A percentile compares a stretch with the other conserved stretches of the same genome.
Conservation (phyloP, 2,113 vertebrate genomes). For the Serinus canaria region DNA sequence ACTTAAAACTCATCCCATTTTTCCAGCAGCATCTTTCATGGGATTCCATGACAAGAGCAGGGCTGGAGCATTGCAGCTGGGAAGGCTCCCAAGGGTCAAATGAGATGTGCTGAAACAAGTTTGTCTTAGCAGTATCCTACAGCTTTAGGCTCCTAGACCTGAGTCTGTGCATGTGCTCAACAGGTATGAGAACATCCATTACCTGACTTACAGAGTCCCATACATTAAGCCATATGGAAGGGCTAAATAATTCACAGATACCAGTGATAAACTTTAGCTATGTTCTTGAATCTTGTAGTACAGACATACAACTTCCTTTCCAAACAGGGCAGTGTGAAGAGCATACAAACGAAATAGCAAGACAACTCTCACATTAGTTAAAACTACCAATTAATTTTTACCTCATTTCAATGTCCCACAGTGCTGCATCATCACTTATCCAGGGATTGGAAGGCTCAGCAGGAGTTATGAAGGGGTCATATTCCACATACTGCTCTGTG, state of each 20-base stretch:
- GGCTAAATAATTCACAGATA: not conserved
- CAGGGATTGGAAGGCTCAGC: constrained; percentile 93
- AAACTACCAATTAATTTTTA: constrained; percentile 57
- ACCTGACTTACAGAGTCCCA: not conserved
- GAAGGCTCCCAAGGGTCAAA: not conserved
- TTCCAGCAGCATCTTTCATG: not conserved
- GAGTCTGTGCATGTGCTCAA: not conserved
- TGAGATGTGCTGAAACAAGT: not conserved
- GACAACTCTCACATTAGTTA: not conserved
- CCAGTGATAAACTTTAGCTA: not conserved
- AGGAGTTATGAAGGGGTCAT: constrained; percentile 87
- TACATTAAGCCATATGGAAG: not conserved
- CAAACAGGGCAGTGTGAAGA: not conserved
- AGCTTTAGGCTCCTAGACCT: not conserved
- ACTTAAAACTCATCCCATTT: not conserved
- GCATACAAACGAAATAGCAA: not conserved
- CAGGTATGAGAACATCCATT: not conserved
- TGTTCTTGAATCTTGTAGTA: not conserved
- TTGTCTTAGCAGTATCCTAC: not conserved
- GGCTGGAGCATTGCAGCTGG: not conserved
- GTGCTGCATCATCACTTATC: constrained; percentile 86
- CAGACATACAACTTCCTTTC: not conserved
- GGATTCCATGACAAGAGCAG: not conserved
- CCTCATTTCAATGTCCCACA: constrained; percentile 94
- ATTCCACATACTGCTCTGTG: constrained; percentile 92